Conservation (phyloP, 2,113 vertebrate genomes). For the Empidonax traillii region DNA sequence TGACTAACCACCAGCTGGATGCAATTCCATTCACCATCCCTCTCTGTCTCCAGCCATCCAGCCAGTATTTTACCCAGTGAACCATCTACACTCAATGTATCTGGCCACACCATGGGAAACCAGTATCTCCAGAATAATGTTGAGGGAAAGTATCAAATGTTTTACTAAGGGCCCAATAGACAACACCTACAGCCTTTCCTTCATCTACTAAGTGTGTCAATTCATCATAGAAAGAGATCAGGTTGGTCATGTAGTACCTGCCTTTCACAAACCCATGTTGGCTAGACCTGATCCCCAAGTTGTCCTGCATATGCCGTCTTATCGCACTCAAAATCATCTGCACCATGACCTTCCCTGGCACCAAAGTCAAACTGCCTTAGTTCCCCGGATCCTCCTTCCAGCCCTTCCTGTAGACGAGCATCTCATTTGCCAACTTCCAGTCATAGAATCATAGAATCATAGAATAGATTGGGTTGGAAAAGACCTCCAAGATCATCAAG, state of each 20-base stretch:
- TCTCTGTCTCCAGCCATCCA: neutral
- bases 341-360: neutral
- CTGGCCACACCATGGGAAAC: neutral
- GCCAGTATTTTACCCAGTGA: neutral
- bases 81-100: neutral
- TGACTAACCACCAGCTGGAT: neutral
- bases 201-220: neutral
- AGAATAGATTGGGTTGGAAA: no score
- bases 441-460: no score
- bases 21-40: neutral
- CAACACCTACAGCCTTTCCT: neutral
- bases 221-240: neutral
- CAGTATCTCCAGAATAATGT: neutral
- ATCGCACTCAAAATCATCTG: neutral
- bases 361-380: neutral
- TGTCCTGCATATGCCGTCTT: neutral
- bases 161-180: neutral
- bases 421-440: neutral
- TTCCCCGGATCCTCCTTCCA: neutral
- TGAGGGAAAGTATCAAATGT: neutral
- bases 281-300: fast-evolving
- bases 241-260: neutral
- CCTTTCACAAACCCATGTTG: neutral
- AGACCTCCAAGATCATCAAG: no score
- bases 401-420: neutral